phyloP scores from a whole-genome alignment of 2,797 vertebrate genomes.

The Semotilus atromaculatus region DNA sequence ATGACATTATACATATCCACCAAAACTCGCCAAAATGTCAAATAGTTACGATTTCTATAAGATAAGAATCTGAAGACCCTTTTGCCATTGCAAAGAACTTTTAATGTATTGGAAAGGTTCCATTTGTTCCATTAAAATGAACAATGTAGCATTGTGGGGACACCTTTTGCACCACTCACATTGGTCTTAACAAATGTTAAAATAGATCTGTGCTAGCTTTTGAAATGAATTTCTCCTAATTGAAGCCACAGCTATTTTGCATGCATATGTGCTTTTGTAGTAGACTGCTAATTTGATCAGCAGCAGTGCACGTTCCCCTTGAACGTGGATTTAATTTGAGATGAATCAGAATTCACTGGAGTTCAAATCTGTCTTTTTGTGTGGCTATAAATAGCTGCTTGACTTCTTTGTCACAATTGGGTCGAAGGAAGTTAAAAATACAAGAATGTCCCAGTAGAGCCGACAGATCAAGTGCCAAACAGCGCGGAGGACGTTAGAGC shows the following conservation, averaged over 20 bases:
- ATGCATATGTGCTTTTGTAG: constrained; percentile 24
- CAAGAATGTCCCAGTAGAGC: constrained; percentile 56
- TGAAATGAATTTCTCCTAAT: constrained; percentile 50
- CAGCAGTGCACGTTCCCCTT: constrained; percentile 47
- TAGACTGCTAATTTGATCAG: constrained; percentile 36
- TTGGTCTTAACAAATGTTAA: neutral
- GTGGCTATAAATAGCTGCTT: constrained; percentile 69
- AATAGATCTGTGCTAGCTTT: neutral
- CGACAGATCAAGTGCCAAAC: constrained; percentile 15
- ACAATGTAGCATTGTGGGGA: neutral
- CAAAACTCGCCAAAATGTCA: neutral
- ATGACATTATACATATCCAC: neutral
- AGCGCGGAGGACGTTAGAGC: neutral
- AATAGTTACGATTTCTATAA: neutral
- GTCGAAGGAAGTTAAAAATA: constrained; percentile 69
- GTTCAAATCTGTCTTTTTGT: constrained; percentile 52
- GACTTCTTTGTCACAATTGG: constrained; percentile 70
- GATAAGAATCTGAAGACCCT: neutral
- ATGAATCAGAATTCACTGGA: constrained; percentile 52
- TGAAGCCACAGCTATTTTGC: constrained; percentile 20
- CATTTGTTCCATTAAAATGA: neutral
- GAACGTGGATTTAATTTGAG: constrained; percentile 63
- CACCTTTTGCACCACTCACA: neutral
- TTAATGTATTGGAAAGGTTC: neutral
- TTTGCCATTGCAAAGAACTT: neutral